These are phyloP conservation scores for Scaptomyza graminum DNA, from an alignment of 1,140 invertebrate species.

Conservation along the genomic window DNA sequence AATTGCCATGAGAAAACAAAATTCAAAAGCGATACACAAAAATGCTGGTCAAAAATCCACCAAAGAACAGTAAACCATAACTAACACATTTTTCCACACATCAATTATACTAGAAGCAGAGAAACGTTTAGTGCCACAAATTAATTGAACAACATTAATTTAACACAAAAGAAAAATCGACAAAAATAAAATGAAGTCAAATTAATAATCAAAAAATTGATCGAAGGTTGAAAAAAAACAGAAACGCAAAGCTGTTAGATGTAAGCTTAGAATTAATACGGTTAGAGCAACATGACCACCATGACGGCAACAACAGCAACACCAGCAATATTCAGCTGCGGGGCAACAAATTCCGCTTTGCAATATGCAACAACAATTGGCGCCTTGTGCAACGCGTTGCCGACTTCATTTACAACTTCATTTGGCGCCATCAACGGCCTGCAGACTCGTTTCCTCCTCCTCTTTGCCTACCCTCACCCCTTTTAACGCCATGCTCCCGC, in stretches of 20 bases:
- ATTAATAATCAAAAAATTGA: slow-evolving; percentile 76
- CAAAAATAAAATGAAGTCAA: slow-evolving; percentile 48
- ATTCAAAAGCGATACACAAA: slow-evolving; percentile 46
- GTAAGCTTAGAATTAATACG: slow-evolving; percentile 52
- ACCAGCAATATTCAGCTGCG: not conserved
- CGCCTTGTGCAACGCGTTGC: slow-evolving; percentile 14
- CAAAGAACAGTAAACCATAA: slow-evolving; percentile 22
- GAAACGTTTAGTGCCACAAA: slow-evolving; percentile 78
- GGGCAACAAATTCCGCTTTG: not conserved
- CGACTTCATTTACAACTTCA: slow-evolving; percentile 77
- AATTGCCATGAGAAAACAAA: slow-evolving; percentile 30
- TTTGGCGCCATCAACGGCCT: slow-evolving; percentile 76
- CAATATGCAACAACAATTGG: not conserved
- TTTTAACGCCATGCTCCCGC: slow-evolving; percentile 21
- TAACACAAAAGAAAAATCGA: slow-evolving; percentile 31
- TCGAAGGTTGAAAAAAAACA: slow-evolving; percentile 41
- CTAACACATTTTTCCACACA: slow-evolving; percentile 55
- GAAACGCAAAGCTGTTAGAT: slow-evolving; percentile 16
- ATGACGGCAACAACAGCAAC: slow-evolving; percentile 14
- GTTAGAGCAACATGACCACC: slow-evolving; percentile 33
- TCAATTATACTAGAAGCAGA: slow-evolving; percentile 51
- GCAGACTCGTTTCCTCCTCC: slow-evolving; percentile 18
- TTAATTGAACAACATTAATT: slow-evolving; percentile 76
- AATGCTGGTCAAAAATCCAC: slow-evolving; percentile 47
- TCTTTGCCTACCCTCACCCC: not conserved